Evolutionary conservation across 2,797 vertebrate species (phyloP).

Genomic region (Echeneis naucrates): DNA sequence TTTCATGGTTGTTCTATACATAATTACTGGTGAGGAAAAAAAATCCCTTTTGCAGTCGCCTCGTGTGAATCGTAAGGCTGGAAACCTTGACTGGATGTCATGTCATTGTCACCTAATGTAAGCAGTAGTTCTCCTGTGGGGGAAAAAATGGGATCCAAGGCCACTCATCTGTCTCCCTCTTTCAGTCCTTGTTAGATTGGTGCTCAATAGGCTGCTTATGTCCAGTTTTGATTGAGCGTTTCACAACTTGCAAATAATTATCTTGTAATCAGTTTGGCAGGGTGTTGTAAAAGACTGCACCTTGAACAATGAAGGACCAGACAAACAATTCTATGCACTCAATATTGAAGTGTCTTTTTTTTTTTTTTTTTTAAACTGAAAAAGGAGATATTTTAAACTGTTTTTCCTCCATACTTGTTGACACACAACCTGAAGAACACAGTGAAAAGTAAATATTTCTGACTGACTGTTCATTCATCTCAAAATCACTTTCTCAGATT

Average conservation of each 20-base stretch:
- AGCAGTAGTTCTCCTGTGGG: not conserved
- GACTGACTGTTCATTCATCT: not conserved
- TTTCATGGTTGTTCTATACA: constrained; percentile 16
- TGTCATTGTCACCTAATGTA: constrained; percentile 20
- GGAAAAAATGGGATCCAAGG: constrained; percentile 20
- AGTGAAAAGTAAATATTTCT: too few relatives aligned
- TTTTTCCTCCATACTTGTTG: too few relatives aligned
- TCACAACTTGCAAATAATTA: not conserved
- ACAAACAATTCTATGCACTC: accelerated
- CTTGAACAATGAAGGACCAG: not conserved
- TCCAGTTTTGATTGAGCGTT: not conserved
- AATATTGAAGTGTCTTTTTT: too few relatives aligned
- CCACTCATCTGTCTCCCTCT: not conserved
- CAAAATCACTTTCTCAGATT: not conserved
- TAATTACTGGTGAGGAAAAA: not conserved
- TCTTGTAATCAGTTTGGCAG: not conserved
- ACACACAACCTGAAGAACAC: too few relatives aligned
- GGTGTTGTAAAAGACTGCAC: not conserved
- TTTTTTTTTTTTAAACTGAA: too few relatives aligned
- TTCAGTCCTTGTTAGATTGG: not conserved
- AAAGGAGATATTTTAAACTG: too few relatives aligned
- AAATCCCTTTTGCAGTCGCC: constrained; percentile 23
- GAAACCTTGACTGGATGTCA: constrained; percentile 31
- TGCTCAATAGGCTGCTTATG: not conserved
- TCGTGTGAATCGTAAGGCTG: constrained; percentile 43